These are phyloP conservation scores for Eulemur macaco DNA, from an alignment of 2,113 vertebrate genomes.

Conservation along the genomic window DNA sequence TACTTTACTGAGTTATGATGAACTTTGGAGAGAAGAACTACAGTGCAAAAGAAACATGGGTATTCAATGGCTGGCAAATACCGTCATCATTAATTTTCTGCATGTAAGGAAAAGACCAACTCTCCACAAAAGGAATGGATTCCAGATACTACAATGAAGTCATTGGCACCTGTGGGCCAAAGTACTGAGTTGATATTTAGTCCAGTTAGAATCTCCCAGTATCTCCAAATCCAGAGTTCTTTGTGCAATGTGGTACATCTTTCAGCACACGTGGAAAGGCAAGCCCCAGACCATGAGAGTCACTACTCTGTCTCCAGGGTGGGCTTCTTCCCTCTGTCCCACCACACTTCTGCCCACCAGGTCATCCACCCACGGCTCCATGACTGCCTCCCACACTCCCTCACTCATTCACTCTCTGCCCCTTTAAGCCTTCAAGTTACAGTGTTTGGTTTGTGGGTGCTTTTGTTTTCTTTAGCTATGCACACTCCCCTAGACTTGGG, in stretches of 20 bases:
- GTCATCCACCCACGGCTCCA: not conserved
- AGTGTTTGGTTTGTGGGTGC: not conserved
- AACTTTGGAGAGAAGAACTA: not conserved
- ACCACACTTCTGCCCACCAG: not conserved
- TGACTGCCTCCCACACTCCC: not conserved
- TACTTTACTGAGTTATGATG: not conserved
- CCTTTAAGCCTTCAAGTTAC: not conserved
- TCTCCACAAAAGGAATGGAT: not conserved
- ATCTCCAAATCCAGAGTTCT: not conserved
- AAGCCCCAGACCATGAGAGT: not conserved
- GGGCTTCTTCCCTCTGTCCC: not conserved
- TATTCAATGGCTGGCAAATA: not conserved
- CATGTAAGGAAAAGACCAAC: not conserved
- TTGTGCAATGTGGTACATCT: no score
- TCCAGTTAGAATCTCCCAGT: not conserved
- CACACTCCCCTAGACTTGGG: no score
- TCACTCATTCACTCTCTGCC: not conserved
- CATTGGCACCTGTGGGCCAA: not conserved
- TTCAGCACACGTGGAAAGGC: not conserved
- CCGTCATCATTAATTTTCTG: not conserved
- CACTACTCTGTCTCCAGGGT: not conserved
- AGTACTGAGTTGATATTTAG: not conserved
- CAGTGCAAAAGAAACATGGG: not conserved
- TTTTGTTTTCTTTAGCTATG: not conserved
- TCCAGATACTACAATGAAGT: not conserved